These are phyloP conservation scores for Papilio polyxenes DNA, from an alignment of 1,140 invertebrate genomes.

Conservation along the genomic window DNA sequence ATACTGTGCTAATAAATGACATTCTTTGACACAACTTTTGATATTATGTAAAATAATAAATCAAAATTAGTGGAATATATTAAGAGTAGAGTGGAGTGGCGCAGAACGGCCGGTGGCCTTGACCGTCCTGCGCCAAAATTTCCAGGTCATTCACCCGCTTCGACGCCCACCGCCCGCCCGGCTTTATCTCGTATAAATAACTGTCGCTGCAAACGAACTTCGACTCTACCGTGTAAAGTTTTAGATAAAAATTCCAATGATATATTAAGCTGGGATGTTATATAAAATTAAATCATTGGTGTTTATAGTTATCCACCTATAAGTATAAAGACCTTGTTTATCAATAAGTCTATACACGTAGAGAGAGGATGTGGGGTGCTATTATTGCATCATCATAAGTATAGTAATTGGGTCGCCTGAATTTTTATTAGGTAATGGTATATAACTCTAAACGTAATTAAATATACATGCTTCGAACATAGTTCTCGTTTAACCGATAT, in stretches of 20 bases:
- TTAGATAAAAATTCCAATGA: constrained; percentile 47
- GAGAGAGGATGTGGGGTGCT: constrained; percentile 35
- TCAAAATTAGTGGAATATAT: constrained; percentile 26
- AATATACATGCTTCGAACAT: neutral
- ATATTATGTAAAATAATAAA: constrained; percentile 14
- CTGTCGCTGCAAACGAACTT: constrained; percentile 41
- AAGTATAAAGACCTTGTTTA: constrained; percentile 74
- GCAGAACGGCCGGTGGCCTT: constrained; percentile 71
- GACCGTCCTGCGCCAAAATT: constrained; percentile 80
- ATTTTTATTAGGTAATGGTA: neutral
- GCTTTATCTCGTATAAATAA: constrained; percentile 74
- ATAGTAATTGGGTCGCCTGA: constrained; percentile 25
- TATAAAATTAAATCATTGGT: constrained; percentile 70
- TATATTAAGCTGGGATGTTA: constrained; percentile 51
- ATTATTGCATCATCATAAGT: constrained; percentile 37
- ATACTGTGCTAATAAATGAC: constrained; percentile 1
- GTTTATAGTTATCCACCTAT: constrained; percentile 61
- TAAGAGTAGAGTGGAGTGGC: constrained; percentile 44
- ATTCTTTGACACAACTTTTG: constrained; percentile 1
- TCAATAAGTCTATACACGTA: constrained; percentile 57
- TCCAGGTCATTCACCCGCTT: constrained; percentile 76
- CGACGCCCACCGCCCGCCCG: constrained; percentile 69
- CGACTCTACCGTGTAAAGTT: constrained; percentile 36
- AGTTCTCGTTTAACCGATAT: neutral
- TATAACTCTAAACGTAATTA: neutral